Base-by-base conservation (phyloP, 2,113 vertebrate genomes). In the Ondatra zibethicus region DNA sequence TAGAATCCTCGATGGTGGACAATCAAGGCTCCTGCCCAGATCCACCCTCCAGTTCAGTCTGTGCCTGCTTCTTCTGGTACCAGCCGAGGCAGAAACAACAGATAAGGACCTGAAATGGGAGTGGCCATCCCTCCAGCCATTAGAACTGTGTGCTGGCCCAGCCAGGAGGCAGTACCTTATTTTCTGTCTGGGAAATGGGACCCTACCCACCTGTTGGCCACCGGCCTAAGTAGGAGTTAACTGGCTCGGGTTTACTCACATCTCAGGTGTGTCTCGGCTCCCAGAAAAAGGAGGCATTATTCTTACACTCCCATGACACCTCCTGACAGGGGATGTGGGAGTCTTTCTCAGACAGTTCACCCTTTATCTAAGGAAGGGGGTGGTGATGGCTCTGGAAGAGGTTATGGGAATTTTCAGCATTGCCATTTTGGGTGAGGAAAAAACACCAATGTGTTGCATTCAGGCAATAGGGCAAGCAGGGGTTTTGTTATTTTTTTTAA, bases 281-380 rank as follows among this genome's bases (percentile, higher is more conserved):
- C 50, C 33, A 17, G 58, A 94, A 94, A 95, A 96, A 91, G 92
- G 86, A 5, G 45, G 76, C 85, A 92, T 98, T 97, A 72, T 98
- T 91, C 89, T 75, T 65, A 17, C 27, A 45, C 70, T n/a, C 85
- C 66, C 23, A 0, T 9, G 80, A 87, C 31, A 58, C 92, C 50
- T 81, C 72, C 16, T 9, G 23, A 72, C 58, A 86, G 68, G 42
- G 42, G 33, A 72, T 3, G 87, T 96, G 92, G 96, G 96, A 68
- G 90, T 92, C 89, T 11, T 94, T 70, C 42, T 78, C 61, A 84
- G 90, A 95, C 96, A 93, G 96, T 66, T 52, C 29, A 65, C n/a
- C 77, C 14, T 95, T 94, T 90, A 87, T 95, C 36, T 73, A 33
- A 36, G 42, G 73, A 77, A 91, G 21, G 29, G 45, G 47, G 21